Evolutionary conservation across 2,113 vertebrate genomes (phyloP).

Genomic region (Ploceus nigricollis): DNA sequence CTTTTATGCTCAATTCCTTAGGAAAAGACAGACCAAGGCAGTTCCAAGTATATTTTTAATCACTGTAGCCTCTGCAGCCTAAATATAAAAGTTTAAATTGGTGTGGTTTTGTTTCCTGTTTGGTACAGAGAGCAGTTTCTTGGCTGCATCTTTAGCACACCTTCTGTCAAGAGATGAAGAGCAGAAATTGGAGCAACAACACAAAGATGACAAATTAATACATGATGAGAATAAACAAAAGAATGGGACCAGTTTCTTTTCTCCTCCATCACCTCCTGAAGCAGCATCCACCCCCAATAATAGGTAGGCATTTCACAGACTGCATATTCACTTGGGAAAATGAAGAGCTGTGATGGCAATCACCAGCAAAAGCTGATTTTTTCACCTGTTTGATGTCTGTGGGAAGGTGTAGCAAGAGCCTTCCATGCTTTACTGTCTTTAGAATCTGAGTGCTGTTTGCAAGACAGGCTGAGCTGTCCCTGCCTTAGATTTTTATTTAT

Average conservation of each 20-base stretch:
- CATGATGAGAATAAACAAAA: constrained; percentile 37
- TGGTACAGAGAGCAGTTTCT: constrained; percentile 31
- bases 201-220: constrained; percentile 47
- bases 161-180: constrained; percentile 63
- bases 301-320: constrained; percentile 61
- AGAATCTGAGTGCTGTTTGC: background rate
- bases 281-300: constrained; percentile 59
- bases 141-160: constrained; percentile 67
- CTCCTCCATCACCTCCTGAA: constrained; percentile 26
- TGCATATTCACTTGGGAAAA: background rate
- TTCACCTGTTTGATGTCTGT: background rate
- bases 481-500: background rate
- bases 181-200: constrained; percentile 13
- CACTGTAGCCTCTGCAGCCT: background rate
- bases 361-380: background rate
- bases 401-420: background rate
- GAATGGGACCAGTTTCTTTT: background rate
- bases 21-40: background rate
- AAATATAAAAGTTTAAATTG: background rate
- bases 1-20: background rate
- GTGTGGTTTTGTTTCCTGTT: background rate
- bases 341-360: background rate
- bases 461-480: background rate
- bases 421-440: background rate
- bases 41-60: background rate